These are phyloP conservation scores for Adrianichthys oophorus DNA, from an alignment of 2,797 vertebrate species.

Conservation along the genomic window DNA sequence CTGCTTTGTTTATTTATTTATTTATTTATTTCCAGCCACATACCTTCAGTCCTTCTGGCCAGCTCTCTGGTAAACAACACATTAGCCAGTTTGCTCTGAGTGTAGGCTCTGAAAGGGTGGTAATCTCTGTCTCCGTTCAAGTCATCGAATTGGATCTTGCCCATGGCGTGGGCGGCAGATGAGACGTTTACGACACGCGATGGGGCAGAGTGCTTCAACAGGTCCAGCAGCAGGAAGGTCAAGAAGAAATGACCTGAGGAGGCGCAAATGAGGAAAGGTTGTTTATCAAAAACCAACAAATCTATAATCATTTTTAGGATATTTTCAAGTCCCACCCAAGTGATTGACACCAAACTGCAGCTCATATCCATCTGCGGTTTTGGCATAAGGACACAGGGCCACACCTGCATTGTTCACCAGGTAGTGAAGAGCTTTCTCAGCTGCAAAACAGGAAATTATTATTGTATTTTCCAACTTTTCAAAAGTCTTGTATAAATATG, in stretches of 20 bases:
- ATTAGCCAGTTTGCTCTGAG: constrained; percentile 79
- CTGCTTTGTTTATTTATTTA: not conserved
- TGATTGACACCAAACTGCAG: constrained; percentile 82
- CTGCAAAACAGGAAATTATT: constrained; percentile 54
- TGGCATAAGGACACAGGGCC: constrained; percentile 64
- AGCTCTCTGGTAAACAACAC: constrained; percentile 78
- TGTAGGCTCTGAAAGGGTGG: constrained; percentile 67
- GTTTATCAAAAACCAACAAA: not conserved
- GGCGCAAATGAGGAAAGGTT: not conserved
- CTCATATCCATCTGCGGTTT: constrained; percentile 75
- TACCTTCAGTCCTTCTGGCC: constrained; percentile 66
- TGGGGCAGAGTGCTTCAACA: constrained; percentile 78
- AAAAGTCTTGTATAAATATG: not conserved
- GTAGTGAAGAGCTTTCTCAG: constrained; percentile 72
- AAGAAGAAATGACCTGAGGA: constrained; percentile 78
- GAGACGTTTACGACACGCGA: constrained; percentile 78
- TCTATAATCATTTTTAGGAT: not conserved
- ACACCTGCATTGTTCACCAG: constrained; percentile 82
- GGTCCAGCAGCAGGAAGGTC: constrained; percentile 77
- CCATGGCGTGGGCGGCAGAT: constrained; percentile 64
- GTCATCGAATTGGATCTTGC: constrained; percentile 79
- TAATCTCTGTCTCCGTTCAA: constrained; percentile 68
- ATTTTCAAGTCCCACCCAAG: constrained; percentile 60
- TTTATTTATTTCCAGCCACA: constrained; percentile 1
- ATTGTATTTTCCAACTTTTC: not conserved